Conservation (phyloP, 92 coral and sea anemone species). For the Meandrina meandrites region DNA sequence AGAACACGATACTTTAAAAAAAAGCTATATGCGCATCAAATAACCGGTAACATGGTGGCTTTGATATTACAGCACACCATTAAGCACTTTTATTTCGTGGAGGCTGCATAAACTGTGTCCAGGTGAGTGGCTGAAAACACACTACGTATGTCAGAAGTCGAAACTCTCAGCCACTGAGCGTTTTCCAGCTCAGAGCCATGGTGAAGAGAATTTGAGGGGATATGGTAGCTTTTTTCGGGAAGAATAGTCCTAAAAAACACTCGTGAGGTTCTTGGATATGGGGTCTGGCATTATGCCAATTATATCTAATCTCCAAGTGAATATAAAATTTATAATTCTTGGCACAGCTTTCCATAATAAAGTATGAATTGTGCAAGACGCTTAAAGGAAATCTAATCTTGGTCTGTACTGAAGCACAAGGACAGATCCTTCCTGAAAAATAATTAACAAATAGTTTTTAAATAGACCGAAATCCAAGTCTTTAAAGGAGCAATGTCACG, state of each 20-base stretch:
- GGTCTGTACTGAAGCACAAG: constrained; percentile 88
- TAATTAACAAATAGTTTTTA: not conserved
- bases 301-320: not conserved
- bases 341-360: not conserved
- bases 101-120: not conserved
- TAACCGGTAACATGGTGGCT: no score
- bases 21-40: no score
- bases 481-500: no score
- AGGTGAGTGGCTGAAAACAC: not conserved
- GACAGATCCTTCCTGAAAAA: constrained; percentile 67
- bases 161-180: not conserved
- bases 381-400: constrained; percentile 69
- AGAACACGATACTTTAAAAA: no score
- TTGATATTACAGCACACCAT: no score
- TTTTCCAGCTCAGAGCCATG: not conserved
- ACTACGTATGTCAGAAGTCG: not conserved
- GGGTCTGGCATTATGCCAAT: not conserved
- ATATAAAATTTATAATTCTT: not conserved
- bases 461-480: not conserved
- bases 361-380: not conserved
- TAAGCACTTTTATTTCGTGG: no score
- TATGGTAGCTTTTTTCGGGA: not conserved
- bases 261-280: not conserved
- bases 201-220: not conserved
- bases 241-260: not conserved